A percentile compares a stretch with the other conserved stretches of the same genome.
These are phyloP conservation scores for Cheilinus undulatus DNA, from an alignment of 2,113 vertebrate species.

Conservation along the genomic window DNA sequence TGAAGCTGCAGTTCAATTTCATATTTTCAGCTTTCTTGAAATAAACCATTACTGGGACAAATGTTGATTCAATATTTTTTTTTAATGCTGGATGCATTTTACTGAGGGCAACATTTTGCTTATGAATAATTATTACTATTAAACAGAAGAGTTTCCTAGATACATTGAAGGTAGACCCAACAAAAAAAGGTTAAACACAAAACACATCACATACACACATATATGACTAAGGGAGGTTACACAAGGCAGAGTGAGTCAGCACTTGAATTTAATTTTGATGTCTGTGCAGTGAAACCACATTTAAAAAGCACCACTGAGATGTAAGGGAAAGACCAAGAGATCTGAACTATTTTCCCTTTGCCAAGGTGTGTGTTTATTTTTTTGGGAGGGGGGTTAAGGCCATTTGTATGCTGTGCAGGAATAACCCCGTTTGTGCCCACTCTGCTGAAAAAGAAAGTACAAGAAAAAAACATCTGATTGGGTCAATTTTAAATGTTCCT, in stretches of 20 bases:
- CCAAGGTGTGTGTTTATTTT: constrained; percentile 22
- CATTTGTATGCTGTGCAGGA: constrained; percentile 5
- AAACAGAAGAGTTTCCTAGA: not conserved
- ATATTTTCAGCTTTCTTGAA: not conserved
- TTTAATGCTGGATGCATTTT: not conserved
- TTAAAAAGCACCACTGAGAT: constrained; percentile 32
- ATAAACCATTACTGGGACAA: no score
- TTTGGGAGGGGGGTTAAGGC: not conserved
- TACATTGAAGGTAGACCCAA: constrained; percentile 1
- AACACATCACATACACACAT: not conserved
- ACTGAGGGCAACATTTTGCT: not conserved
- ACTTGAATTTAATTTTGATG: constrained; percentile 60
- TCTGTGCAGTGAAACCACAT: constrained; percentile 17
- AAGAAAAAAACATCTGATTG: constrained; percentile 5
- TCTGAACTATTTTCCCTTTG: constrained; percentile 22
- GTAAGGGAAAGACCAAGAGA: constrained; percentile 54
- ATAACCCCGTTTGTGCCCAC: constrained; percentile 4
- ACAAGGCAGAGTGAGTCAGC: constrained; percentile 22
- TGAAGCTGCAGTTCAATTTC: not conserved
- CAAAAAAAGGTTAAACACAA: constrained; percentile 6
- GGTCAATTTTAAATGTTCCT: no score
- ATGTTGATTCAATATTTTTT: not conserved
- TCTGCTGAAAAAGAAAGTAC: not conserved
- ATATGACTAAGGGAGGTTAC: constrained; percentile 36
- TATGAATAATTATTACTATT: constrained; percentile 4